These are phyloP conservation scores for Athetis lepigone DNA, from an alignment of 2,888 invertebrate genomes.

Conservation along the genomic window DNA sequence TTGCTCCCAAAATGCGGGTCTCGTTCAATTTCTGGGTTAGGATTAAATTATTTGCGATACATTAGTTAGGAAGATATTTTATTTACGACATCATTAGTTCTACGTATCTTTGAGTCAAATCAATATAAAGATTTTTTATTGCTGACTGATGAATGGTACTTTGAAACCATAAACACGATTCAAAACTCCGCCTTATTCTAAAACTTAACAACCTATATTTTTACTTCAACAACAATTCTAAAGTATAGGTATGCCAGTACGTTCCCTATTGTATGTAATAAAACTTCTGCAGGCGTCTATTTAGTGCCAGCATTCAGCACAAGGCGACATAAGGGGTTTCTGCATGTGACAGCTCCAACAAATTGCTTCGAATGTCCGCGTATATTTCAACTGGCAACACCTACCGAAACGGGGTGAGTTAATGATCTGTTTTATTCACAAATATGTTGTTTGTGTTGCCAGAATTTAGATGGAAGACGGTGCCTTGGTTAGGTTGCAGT, in stretches of 20 bases:
- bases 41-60: too few species aligned
- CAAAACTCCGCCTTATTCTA: background rate
- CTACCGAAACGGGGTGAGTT: slow-evolving; percentile 41
- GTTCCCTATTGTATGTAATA: slow-evolving; percentile 4
- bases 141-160: too few species aligned
- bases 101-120: too few species aligned
- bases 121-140: too few species aligned
- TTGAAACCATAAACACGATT: background rate
- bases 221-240: background rate
- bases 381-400: slow-evolving; percentile 50
- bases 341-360: slow-evolving; percentile 64
- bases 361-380: slow-evolving; percentile 56
- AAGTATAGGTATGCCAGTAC: background rate
- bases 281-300: slow-evolving; percentile 38
- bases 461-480: background rate
- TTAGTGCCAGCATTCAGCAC: slow-evolving; percentile 14
- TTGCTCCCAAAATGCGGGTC: too few species aligned
- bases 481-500: background rate
- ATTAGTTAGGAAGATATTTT: too few species aligned
- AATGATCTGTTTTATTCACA: slow-evolving; percentile 39
- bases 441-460: slow-evolving; percentile 25
- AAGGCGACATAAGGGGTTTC: slow-evolving; percentile 51
- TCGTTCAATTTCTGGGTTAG: too few species aligned
- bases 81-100: too few species aligned
- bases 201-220: too few species aligned